Evolutionary conservation across 1,140 invertebrate genomes (phyloP).

Genomic region (Hylyphantes graminicola): DNA sequence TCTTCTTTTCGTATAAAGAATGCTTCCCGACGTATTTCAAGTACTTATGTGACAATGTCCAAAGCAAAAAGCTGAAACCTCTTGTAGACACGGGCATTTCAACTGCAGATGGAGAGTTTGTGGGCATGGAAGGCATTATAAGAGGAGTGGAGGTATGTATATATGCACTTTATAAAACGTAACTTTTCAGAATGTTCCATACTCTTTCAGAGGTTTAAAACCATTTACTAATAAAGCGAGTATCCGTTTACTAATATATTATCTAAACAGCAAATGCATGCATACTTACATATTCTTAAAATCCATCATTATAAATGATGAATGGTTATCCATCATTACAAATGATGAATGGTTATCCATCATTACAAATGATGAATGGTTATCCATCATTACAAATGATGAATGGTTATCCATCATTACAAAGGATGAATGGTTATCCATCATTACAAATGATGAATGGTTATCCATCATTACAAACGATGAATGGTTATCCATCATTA

Average conservation of each 20-base stretch:
- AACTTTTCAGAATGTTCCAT: neutral
- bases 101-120: slow-evolving; percentile 21
- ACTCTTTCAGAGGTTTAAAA: neutral
- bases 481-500: no score
- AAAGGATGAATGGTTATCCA: no score
- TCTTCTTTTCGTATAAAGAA: slow-evolving; percentile 4
- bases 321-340: neutral
- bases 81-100: slow-evolving; percentile 9
- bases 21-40: slow-evolving; percentile 32
- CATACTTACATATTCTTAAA: neutral
- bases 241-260: neutral
- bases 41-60: slow-evolving; percentile 23
- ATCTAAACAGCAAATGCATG: neutral
- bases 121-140: slow-evolving; percentile 43
- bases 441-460: no score
- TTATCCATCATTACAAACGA: no score
- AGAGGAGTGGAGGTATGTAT: slow-evolving; percentile 33
- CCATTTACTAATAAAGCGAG: neutral
- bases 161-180: neutral
- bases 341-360: no score
- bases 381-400: no score
- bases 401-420: no score
- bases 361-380: no score
- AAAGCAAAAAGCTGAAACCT: slow-evolving; percentile 18
- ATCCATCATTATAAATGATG: neutral